Conservation (phyloP, 2,888 invertebrate genomes). For the Axea sp. region DNA sequence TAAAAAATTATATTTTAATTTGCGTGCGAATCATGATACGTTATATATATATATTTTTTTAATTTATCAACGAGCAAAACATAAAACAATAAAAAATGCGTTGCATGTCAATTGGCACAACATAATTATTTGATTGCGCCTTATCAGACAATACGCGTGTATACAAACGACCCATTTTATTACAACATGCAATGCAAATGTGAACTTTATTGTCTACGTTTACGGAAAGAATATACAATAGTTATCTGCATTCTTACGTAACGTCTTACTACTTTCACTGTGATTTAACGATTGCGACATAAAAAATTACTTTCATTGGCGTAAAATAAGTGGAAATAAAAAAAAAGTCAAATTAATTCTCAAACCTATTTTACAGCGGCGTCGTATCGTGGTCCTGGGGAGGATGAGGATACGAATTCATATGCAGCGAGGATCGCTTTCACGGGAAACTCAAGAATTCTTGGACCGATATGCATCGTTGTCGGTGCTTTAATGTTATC, state of each 20-base stretch:
- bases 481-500: constrained; percentile 87
- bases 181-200: constrained; percentile 28
- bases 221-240: constrained; percentile 17
- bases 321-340: too few species aligned
- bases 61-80: too few species aligned
- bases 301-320: constrained; percentile 1
- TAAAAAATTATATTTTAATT: too few species aligned
- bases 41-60: too few species aligned
- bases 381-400: constrained; percentile 86
- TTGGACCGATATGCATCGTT: constrained; percentile 87
- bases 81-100: too few species aligned
- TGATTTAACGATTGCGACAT: too few species aligned
- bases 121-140: constrained; percentile 36
- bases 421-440: constrained; percentile 87
- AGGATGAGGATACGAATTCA: constrained; percentile 86
- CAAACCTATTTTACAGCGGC: constrained; percentile 82
- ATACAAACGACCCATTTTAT: constrained; percentile 39
- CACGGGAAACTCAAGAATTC: constrained; percentile 86
- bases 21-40: too few species aligned
- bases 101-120: too few species aligned
- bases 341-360: too few species aligned
- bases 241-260: constrained; percentile 24
- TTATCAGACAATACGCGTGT: constrained; percentile 21
- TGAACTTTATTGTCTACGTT: constrained; percentile 22
- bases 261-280: constrained; percentile 9